phyloP scores from a whole-genome alignment of 2,888 invertebrate species.

The Globia sparganii region DNA sequence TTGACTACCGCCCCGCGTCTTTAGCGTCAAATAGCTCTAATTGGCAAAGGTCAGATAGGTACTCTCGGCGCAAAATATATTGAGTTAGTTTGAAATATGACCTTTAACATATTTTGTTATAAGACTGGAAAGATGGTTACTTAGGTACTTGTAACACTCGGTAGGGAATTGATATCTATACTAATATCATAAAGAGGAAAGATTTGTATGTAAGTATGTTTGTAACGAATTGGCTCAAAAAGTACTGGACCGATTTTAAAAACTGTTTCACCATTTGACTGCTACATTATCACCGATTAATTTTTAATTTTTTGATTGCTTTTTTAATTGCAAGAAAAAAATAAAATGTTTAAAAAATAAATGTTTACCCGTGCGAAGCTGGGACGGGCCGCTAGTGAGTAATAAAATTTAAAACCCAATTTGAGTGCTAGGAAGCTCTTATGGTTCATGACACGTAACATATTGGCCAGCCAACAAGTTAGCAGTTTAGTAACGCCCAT shows the following conservation, averaged over 20 bases:
- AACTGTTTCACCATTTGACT: no score
- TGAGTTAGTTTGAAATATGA: constrained; percentile 7
- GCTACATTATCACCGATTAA: no score
- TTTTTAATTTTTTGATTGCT: no score
- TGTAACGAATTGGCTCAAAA: no score
- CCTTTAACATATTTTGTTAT: background rate
- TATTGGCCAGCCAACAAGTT: background rate
- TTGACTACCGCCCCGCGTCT: background rate
- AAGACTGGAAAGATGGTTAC: background rate
- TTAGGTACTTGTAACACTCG: background rate
- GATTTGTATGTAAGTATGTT: no score
- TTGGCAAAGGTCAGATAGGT: constrained; percentile 51
- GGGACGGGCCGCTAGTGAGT: no score
- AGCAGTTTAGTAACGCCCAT: background rate
- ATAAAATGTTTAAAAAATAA: no score
- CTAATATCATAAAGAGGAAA: no score
- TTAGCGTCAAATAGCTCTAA: constrained; percentile 46
- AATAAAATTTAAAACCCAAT: no score
- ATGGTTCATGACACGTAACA: background rate
- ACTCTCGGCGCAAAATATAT: constrained; percentile 26
- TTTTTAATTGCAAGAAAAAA: no score
- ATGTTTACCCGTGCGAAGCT: no score
- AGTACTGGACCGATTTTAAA: no score
- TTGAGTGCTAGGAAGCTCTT: background rate
- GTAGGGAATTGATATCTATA: background rate